A percentile compares a stretch with the other conserved stretches of the same genome.
phyloP scores from a whole-genome alignment of 2,797 vertebrate genomes.

The Ptychadena robeensis region DNA sequence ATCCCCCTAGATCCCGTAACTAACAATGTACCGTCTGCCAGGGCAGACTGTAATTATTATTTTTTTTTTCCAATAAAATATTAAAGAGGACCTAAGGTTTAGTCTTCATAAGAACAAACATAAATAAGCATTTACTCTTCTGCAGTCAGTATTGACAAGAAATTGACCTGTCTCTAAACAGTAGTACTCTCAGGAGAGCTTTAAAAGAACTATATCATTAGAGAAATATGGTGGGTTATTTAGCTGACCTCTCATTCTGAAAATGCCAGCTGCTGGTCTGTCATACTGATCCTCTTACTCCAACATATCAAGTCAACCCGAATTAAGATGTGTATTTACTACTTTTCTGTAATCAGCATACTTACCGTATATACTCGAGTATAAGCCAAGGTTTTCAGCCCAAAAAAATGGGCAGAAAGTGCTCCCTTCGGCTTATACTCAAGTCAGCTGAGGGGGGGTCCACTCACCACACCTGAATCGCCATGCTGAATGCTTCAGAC shows the following conservation, averaged over 20 bases:
- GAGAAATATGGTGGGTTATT: background rate
- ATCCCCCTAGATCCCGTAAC: slow-evolving; percentile 34
- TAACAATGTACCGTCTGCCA: slow-evolving; percentile 42
- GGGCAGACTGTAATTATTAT: slow-evolving; percentile 53
- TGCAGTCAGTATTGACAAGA: background rate
- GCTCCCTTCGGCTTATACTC: no score
- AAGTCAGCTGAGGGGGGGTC: no score
- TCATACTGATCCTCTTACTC: background rate
- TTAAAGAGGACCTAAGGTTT: slow-evolving; percentile 33
- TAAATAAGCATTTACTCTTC: slow-evolving; percentile 14
- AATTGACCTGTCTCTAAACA: background rate
- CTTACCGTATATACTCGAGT: no score
- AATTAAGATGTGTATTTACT: no score
- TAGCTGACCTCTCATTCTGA: background rate
- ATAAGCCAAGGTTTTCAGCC: no score
- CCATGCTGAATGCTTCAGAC: no score
- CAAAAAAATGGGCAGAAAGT: no score
- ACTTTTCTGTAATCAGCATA: no score
- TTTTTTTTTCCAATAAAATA: slow-evolving; percentile 45
- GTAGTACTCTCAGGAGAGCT: background rate
- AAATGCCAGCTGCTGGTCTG: background rate
- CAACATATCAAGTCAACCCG: no score
- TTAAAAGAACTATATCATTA: background rate
- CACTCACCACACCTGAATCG: no score
- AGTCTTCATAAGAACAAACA: background rate